Percentiles rank a stretch among this genome's conserved stretches.
Conservation (phyloP, 2,888 invertebrate species). For the Amitus sp. region DNA sequence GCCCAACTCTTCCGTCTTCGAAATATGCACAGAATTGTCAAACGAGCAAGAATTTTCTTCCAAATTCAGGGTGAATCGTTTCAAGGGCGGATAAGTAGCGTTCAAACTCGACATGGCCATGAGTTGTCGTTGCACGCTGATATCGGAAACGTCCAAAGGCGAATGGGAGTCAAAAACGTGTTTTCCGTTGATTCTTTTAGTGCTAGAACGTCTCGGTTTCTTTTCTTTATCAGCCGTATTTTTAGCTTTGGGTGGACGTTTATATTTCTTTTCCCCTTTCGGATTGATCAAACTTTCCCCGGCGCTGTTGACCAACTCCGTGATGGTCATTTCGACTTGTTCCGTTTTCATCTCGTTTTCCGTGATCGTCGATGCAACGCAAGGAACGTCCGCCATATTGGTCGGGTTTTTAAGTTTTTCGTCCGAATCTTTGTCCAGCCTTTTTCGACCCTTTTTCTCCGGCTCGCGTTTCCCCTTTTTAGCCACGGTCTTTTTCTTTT, state of each 20-base stretch:
- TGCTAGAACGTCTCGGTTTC: conserved; percentile 53
- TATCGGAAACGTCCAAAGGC: conserved; percentile 56
- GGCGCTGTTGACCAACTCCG: conserved; percentile 5
- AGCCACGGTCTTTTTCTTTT: conserved; percentile 51
- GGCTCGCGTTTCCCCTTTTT: conserved; percentile 40
- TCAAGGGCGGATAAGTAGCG: conserved; percentile 24
- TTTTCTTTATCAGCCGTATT: conserved; percentile 50
- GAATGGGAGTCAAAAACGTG: conserved; percentile 26
- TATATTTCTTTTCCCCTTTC: conserved; percentile 46
- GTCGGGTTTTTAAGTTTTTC: no score
- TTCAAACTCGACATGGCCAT: conserved; percentile 52
- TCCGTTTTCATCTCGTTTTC: neutral
- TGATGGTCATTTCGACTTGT: conserved; percentile 15
- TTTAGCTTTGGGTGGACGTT: conserved; percentile 48
- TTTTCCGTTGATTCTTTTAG: no score
- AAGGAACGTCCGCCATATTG: no score
- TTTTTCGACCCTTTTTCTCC: no score
- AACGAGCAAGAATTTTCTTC: conserved; percentile 34
- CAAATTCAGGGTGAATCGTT: conserved; percentile 32
- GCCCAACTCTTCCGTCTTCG: conserved; percentile 15
- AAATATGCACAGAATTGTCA: conserved; percentile 35
- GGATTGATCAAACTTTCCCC: conserved; percentile 7
- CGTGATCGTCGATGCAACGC: no score
- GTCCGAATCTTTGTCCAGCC: no score
- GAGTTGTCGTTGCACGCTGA: conserved; percentile 53